Conservation (phyloP, 2,888 invertebrate genomes). For the Drosophila vallismaia region DNA sequence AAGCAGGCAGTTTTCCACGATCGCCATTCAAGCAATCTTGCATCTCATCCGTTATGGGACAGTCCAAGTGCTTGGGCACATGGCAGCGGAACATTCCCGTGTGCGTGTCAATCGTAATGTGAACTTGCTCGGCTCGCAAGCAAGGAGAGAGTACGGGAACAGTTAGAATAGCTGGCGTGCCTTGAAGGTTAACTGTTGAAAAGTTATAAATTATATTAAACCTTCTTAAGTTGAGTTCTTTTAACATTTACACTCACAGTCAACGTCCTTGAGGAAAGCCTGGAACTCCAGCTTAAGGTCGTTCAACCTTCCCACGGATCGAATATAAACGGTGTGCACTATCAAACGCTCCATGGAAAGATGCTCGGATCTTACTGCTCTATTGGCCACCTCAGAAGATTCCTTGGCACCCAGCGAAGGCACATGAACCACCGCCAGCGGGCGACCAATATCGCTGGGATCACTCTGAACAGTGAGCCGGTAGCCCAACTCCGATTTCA, state of each 20-base stretch:
- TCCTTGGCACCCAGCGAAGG: conserved; percentile 85
- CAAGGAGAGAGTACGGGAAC: conserved; percentile 95
- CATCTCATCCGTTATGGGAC: conserved; percentile 91
- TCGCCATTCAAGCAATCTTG: conserved; percentile 92
- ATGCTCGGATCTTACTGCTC: conserved; percentile 93
- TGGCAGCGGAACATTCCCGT: conserved; percentile 96
- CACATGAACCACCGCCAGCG: conserved; percentile 89
- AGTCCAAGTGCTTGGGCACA: conserved; percentile 94
- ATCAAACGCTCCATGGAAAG: conserved; percentile 97
- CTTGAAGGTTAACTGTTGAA: conserved; percentile 90
- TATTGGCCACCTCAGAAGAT: conserved; percentile 88
- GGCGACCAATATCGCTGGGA: conserved; percentile 90
- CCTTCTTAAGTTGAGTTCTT: too few species aligned
- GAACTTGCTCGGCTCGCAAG: conserved; percentile 94
- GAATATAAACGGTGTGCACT: conserved; percentile 97
- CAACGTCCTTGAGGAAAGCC: conserved; percentile 87
- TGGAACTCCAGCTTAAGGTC: conserved; percentile 89
- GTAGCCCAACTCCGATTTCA: conserved; percentile 93
- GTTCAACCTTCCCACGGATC: conserved; percentile 92
- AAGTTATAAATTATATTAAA: neutral
- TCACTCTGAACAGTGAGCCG: conserved; percentile 95
- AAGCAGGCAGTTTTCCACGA: conserved; percentile 87
- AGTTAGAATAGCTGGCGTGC: conserved; percentile 96
- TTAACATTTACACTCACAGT: conserved; percentile 87
- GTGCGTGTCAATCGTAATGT: conserved; percentile 97